Conservation (phyloP, 2,888 invertebrate genomes). For the Formica aserva region DNA sequence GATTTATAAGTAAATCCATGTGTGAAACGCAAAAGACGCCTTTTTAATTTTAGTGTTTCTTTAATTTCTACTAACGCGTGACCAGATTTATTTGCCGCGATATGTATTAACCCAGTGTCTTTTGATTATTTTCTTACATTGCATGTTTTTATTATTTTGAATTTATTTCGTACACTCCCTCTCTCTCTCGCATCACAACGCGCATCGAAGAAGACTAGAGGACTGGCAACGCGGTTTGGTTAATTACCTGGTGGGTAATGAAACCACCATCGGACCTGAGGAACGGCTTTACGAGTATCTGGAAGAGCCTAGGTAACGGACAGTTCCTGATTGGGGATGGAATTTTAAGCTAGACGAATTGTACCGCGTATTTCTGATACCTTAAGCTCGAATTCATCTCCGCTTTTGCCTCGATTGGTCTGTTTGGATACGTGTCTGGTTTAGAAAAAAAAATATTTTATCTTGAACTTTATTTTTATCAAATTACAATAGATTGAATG, state of each 20-base stretch:
- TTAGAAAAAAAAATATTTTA: background rate
- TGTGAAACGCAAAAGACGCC: background rate
- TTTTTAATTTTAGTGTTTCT: slow-evolving; percentile 11
- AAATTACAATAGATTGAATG: background rate
- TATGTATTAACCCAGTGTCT: slow-evolving; percentile 12
- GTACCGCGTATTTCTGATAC: background rate
- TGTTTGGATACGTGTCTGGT: background rate
- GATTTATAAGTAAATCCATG: background rate
- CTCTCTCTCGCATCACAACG: slow-evolving; percentile 47
- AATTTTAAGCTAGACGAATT: slow-evolving; percentile 29
- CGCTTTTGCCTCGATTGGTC: background rate
- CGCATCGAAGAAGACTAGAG: slow-evolving; percentile 78
- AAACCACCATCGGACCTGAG: slow-evolving; percentile 77
- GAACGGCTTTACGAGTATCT: slow-evolving; percentile 80
- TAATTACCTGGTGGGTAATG: slow-evolving; percentile 79
- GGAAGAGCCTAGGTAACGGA: slow-evolving; percentile 81
- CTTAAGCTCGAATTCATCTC: background rate
- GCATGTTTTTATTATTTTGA: slow-evolving; percentile 54
- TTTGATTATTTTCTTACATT: slow-evolving; percentile 48
- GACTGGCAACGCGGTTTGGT: slow-evolving; percentile 80
- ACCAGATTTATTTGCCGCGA: background rate
- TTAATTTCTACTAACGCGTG: slow-evolving; percentile 17
- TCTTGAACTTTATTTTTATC: background rate
- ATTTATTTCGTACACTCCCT: slow-evolving; percentile 62
- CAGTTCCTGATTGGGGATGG: slow-evolving; percentile 17